These are phyloP conservation scores for Nyctalus aviator DNA, from an alignment of 2,797 vertebrate species.

Conservation along the genomic window DNA sequence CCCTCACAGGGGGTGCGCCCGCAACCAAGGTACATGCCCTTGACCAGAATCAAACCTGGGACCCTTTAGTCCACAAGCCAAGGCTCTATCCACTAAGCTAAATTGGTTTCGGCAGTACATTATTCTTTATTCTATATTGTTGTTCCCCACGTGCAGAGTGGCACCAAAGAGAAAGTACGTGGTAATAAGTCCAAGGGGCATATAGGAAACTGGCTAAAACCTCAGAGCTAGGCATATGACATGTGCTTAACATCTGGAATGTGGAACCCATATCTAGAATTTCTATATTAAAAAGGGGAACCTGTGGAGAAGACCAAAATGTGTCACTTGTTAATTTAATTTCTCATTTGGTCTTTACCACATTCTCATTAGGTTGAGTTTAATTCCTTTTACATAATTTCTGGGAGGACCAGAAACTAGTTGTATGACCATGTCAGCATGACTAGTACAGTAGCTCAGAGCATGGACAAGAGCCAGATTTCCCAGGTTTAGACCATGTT, in stretches of 20 bases:
- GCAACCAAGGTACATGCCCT: too few species aligned
- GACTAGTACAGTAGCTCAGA: not conserved
- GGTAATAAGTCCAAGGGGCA: not conserved
- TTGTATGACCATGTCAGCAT: not conserved
- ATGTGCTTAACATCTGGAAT: slow-evolving; percentile 21
- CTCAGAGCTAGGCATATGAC: not conserved
- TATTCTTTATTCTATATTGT: not conserved
- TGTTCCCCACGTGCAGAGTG: not conserved
- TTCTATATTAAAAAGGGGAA: not conserved
- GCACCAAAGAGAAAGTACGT: not conserved
- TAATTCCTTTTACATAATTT: not conserved
- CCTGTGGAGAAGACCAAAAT: not conserved
- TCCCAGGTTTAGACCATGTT: not conserved
- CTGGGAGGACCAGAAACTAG: too few species aligned
- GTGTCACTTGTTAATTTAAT: not conserved
- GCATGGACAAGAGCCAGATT: not conserved
- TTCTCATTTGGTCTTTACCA: slow-evolving; percentile 18
- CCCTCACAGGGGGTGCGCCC: too few species aligned
- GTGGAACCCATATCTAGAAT: not conserved
- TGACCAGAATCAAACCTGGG: too few species aligned
- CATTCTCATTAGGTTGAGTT: not conserved
- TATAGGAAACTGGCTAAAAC: not conserved
- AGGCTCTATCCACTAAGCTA: too few species aligned
- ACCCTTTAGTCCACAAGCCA: too few species aligned
- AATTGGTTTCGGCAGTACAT: not conserved